A percentile compares a stretch with the other conserved stretches of the same genome.
Conservation (phyloP, 2,113 vertebrate species). For the Passer montanus region DNA sequence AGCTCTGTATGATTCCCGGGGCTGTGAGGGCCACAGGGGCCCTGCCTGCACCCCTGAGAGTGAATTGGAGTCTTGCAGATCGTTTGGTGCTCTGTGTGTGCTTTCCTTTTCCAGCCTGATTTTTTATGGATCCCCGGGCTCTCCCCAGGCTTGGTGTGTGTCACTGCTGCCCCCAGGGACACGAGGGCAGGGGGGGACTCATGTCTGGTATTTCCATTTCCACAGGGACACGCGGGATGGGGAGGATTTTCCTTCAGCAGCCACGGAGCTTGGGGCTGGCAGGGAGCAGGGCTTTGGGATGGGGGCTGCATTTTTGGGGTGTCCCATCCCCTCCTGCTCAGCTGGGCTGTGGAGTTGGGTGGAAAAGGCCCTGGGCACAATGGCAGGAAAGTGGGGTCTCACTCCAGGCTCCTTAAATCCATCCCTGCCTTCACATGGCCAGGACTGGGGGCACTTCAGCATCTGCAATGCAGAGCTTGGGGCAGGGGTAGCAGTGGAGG, state of each 20-base stretch:
- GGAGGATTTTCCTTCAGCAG: neutral
- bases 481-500: neutral
- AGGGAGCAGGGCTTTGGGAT: neutral
- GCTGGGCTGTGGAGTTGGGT: neutral
- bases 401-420: neutral
- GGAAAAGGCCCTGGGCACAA: neutral
- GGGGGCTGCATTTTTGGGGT: neutral
- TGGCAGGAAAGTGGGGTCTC: neutral
- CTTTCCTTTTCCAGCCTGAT: neutral
- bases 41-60: slow-evolving; percentile 56
- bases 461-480: neutral
- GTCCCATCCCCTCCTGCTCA: neutral
- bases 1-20: slow-evolving; percentile 72
- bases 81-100: slow-evolving; percentile 36
- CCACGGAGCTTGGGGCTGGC: neutral
- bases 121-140: neutral
- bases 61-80: slow-evolving; percentile 57
- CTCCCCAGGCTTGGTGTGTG: neutral
- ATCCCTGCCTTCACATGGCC: neutral
- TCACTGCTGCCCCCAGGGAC: neutral
- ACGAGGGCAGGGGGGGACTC: too few relatives aligned
- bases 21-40: slow-evolving; percentile 47
- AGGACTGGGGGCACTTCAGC: neutral
- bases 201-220: too few relatives aligned
- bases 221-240: neutral